Evolutionary conservation across 2,888 invertebrate species (phyloP), one percentile per base, ranked within the genome.

Genomic region (Eristalis arbustorum): DNA sequence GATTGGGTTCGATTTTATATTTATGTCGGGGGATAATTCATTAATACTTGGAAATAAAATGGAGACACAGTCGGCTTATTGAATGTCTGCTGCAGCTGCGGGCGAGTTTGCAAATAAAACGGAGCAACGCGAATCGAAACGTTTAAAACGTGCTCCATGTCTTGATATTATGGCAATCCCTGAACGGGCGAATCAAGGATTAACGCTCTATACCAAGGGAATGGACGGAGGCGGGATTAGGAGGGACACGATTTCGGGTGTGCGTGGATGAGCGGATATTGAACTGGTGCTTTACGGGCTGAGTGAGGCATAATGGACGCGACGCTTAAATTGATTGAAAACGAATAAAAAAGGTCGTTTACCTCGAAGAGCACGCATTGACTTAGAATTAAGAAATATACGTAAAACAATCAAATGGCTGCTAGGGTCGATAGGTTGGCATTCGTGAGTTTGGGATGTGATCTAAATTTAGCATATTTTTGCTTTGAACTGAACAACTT

Each of bases 1-100:
- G 76, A 76, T 84, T 81, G 68, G 37, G n/a, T 69, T 62, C 34
- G 57, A 10, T 42, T 74, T 62, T 63, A 49, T 57, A 23, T 74
- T 71, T 74, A 62, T 71, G 69, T 23, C 42, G 4, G 56, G 14
- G 13, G 23, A 57, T 64, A 22, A 76, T 57, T 76, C 37, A 59
- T 57, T 66, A 57, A 61, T 56, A 18, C 61, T 61, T n/a, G 28
- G 14, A 13, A 56, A 13, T 49, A 49, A 49, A 49, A 49, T n/a
- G 49, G 49, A 18, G 18, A 49, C 49, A 18, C 8, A 8, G 6
- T 8, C 6, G 18, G 49, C 49, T n/a, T 49, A 49, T 49, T n/a
- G 49, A 37, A 37, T 37, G 37, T 13, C 37, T 11, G 37, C 37
- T 49, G 49, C 18, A 18, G 49, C n/a, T 49, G 49, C 4, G 8